Base-by-base conservation (phyloP, 1,140 invertebrate genomes). In the Achatina immaculata region DNA sequence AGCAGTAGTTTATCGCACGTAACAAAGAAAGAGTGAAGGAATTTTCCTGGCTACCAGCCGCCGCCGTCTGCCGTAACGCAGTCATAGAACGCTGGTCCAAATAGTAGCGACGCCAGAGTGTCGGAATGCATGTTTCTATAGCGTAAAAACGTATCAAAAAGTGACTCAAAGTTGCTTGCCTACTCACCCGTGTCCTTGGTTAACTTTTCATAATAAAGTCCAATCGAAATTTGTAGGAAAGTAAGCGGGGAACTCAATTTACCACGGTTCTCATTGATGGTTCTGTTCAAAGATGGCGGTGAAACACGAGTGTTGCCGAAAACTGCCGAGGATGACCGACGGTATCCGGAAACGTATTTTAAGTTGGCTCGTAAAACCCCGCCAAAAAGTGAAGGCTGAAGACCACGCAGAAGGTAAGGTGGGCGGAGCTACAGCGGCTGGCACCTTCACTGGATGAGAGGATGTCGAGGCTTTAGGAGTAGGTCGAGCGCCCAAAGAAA, bases 231-330 rank as follows among this genome's bases (percentile, higher is more conserved):
- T 51, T 76, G 75, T 66, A 76, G 73, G 80, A 81, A 81, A 81
- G 69, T 58, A 40, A 58, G 74, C 66, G 71, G 55, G 40, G 51
- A 68, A 76, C 74, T 66, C 42, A 34, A 38, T 81, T 69, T 58
- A 43, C 68, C 68, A 48, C 58, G 36, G 66, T 42, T 65, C 55
- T 69, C 65, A 76, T 81, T 74, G 80, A 74, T 73, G 72, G 73
- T 38, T 76, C 73, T 42, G 74, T 81, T 81, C 80, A 81, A 81
- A 81, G 80, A 81, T 81, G 80, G 80, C 80, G 80, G 80, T 81
- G 73, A 81, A 81, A 81, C 80, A 66, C 80, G 80, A 81, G 66
- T 55, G 36, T 69, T 76, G 65, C 73, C 80, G 80, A 68, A 66
- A 48, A 69, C 43, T 38, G 21, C 80, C 80, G 80, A 81, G 65